Conservation (phyloP, 2,888 invertebrate species). For the Drosophila diplacantha region DNA sequence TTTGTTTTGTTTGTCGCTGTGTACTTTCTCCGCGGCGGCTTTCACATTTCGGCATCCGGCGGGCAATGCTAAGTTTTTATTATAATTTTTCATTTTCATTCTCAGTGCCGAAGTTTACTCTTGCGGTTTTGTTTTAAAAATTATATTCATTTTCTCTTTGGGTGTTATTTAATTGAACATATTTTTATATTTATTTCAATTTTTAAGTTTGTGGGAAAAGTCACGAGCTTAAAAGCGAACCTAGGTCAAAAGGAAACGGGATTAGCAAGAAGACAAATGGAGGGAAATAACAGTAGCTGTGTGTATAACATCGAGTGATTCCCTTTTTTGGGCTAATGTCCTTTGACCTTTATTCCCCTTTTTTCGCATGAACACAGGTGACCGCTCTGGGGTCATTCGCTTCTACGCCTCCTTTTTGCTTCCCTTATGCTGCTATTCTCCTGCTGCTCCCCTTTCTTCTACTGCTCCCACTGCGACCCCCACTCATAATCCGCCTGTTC, state of each 20-base stretch:
- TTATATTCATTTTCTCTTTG: neutral
- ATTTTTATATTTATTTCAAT: neutral
- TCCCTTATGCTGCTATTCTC: neutral
- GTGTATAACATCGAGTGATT: slow-evolving; percentile 14
- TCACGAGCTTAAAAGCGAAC: slow-evolving; percentile 3
- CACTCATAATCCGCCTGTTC: slow-evolving; percentile 1
- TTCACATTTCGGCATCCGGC: slow-evolving; percentile 22
- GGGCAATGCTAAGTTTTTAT: slow-evolving; percentile 1
- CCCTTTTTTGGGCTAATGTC: slow-evolving; percentile 30
- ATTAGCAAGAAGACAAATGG: neutral
- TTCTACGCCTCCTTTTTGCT: slow-evolving; percentile 5
- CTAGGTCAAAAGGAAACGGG: slow-evolving; percentile 14
- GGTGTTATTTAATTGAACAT: neutral
- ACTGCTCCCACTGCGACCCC: neutral
- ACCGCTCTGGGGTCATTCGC: slow-evolving; percentile 34
- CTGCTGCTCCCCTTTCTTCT: slow-evolving; percentile 2
- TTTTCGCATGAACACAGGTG: slow-evolving; percentile 24
- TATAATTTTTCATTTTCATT: slow-evolving; percentile 4
- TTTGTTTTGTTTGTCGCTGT: slow-evolving; percentile 10
- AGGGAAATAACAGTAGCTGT: slow-evolving; percentile 3
- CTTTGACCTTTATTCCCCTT: slow-evolving; percentile 38
- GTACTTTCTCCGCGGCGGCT: slow-evolving; percentile 29
- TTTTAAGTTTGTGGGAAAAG: neutral
- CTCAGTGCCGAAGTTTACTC: too few relatives aligned
- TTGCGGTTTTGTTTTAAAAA: neutral